Evolutionary conservation across 2,113 vertebrate genomes (phyloP).

Genomic region (Petaurus breviceps): DNA sequence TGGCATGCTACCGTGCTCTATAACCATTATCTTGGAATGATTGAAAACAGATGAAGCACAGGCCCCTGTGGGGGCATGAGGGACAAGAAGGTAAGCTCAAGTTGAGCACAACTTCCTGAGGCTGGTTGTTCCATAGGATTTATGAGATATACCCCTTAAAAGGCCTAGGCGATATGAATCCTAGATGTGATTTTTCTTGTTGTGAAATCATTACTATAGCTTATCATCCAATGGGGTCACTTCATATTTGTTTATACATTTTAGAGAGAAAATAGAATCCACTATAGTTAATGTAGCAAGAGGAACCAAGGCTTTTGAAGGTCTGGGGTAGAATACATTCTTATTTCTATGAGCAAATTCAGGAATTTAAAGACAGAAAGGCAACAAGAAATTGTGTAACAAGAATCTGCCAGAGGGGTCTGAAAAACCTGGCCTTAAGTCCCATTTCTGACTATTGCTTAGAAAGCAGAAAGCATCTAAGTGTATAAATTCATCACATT

Average conservation of each 20-base stretch:
- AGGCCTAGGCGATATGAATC: constrained; percentile 77
- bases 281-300: neutral
- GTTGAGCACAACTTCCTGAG: neutral
- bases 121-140: constrained; percentile 64
- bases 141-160: constrained; percentile 74
- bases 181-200: constrained; percentile 80
- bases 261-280: neutral
- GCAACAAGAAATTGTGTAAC: neutral
- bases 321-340: neutral
- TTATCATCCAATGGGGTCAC: neutral
- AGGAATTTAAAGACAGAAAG: neutral
- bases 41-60: constrained; percentile 48
- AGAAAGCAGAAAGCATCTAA: neutral
- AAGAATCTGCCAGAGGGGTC: neutral
- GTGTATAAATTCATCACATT: neutral
- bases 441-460: neutral
- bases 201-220: neutral
- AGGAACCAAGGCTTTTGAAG: neutral
- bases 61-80: constrained; percentile 57
- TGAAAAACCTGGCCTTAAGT: neutral
- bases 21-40: constrained; percentile 49
- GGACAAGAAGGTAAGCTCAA: constrained; percentile 43
- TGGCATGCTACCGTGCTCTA: neutral
- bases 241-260: neutral
- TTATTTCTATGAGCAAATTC: neutral